These are phyloP conservation scores for Rallus limicola DNA, from an alignment of 2,113 vertebrate species.

Conservation along the genomic window DNA sequence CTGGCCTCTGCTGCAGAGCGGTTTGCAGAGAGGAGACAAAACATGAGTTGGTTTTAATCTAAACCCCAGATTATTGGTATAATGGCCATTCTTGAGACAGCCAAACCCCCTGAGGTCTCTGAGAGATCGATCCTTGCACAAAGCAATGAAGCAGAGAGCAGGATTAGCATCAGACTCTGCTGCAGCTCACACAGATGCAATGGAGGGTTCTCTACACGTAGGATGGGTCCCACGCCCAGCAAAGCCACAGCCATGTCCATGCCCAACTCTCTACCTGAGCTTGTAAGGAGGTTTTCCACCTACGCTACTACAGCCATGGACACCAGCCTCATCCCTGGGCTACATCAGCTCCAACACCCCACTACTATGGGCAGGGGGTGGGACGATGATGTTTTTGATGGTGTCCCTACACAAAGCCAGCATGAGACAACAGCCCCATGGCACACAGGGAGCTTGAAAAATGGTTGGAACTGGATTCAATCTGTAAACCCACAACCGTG, in stretches of 20 bases:
- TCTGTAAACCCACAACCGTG: fast-evolving
- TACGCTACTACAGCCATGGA: not conserved
- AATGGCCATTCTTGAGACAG: not conserved
- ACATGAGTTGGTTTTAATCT: not conserved
- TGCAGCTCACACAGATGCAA: fast-evolving
- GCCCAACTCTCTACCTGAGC: not conserved
- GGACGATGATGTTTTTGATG: not conserved
- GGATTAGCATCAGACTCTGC: not conserved
- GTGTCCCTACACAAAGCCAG: not conserved
- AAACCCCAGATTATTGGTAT: not conserved
- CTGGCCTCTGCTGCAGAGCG: not conserved
- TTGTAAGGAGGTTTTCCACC: not conserved
- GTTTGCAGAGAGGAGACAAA: not conserved
- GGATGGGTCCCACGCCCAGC: fast-evolving
- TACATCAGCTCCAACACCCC: not conserved
- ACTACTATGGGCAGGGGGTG: not conserved
- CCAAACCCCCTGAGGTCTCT: not conserved
- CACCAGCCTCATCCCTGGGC: fast-evolving
- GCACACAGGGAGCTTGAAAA: not conserved
- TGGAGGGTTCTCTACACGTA: fast-evolving
- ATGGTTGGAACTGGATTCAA: not conserved
- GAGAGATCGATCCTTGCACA: not conserved
- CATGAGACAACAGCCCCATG: fast-evolving
- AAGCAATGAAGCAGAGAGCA: not conserved
- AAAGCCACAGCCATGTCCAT: not conserved